Conservation (phyloP, 2,113 vertebrate genomes). For the Periophthalmodon schlosseri region DNA sequence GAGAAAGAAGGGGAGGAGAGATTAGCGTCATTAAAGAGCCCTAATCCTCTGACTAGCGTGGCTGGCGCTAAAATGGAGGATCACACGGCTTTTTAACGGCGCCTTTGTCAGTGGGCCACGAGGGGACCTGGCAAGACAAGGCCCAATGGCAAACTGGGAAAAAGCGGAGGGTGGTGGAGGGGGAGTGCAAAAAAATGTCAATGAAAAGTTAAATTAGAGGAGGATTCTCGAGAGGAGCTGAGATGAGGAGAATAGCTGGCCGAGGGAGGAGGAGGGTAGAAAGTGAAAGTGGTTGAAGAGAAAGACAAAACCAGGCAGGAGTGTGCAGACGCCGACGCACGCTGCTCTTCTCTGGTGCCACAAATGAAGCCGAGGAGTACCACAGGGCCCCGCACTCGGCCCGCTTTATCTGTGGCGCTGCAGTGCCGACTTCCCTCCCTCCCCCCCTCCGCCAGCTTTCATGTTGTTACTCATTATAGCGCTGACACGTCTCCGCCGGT, state of each 20-base stretch:
- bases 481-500: conserved; percentile 51
- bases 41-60: conserved; percentile 90
- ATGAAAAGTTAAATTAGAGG: conserved; percentile 87
- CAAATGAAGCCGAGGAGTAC: conserved; percentile 51
- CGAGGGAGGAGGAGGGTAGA: conserved; percentile 7
- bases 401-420: conserved; percentile 61
- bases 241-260: conserved; percentile 53
- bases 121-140: conserved; percentile 85
- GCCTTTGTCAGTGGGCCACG: conserved; percentile 82
- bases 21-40: conserved; percentile 94
- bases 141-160: conserved; percentile 67
- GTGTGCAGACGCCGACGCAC: conserved; percentile 54
- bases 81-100: conserved; percentile 85
- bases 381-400: conserved; percentile 50
- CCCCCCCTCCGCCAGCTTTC: conserved; percentile 67
- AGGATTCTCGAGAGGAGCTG: conserved; percentile 73
- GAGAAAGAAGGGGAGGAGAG: conserved; percentile 81
- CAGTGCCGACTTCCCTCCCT: conserved; percentile 50
- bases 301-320: conserved; percentile 42
- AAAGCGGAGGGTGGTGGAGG: conserved; percentile 32
- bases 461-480: conserved; percentile 77
- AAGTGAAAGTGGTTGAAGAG: conserved; percentile 37
- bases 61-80: conserved; percentile 87
- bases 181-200: conserved; percentile 76
- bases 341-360: conserved; percentile 62